A percentile compares a stretch with the other conserved stretches of the same genome.
These are phyloP conservation scores for Lasioglossum vierecki DNA, from an alignment of 2,888 invertebrate species.

Conservation along the genomic window DNA sequence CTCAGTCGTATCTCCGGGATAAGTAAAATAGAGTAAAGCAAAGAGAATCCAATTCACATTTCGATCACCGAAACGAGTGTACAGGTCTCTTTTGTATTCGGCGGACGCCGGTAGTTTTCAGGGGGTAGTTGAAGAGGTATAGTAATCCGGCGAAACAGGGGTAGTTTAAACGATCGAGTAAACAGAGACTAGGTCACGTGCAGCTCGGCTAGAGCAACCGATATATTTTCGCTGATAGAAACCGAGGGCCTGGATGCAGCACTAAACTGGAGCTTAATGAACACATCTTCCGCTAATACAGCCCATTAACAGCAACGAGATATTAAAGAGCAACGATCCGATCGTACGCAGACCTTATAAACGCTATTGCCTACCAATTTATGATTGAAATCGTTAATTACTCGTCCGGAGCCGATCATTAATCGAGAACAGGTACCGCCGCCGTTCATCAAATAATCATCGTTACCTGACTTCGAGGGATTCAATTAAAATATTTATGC, in stretches of 20 bases:
- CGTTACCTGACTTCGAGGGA: not conserved
- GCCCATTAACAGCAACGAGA: constrained; percentile 24
- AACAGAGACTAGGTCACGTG: constrained; percentile 27
- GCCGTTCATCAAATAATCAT: not conserved
- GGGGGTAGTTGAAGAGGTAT: not conserved
- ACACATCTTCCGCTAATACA: constrained; percentile 27
- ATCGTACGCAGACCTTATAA: not conserved
- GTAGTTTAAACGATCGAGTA: constrained; percentile 22
- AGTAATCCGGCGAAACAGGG: not conserved
- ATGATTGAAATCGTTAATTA: constrained; percentile 8
- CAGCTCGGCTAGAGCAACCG: constrained; percentile 17
- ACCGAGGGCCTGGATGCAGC: not conserved
- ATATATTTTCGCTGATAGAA: constrained; percentile 33
- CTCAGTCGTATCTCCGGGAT: not conserved
- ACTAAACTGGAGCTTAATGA: constrained; percentile 28
- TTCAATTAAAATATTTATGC: constrained; percentile 12
- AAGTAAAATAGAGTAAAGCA: not conserved
- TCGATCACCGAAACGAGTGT: constrained; percentile 10
- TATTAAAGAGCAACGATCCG: constrained; percentile 21
- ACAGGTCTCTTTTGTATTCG: constrained; percentile 21
- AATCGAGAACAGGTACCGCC: not conserved
- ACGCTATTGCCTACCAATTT: not conserved
- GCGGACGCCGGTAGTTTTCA: not conserved
- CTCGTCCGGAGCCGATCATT: not conserved
- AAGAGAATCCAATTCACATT: constrained; percentile 8